These are phyloP conservation scores for Pocillopora verrucosa DNA, from an alignment of 64 coral and sea anemone genomes.

Conservation along the genomic window DNA sequence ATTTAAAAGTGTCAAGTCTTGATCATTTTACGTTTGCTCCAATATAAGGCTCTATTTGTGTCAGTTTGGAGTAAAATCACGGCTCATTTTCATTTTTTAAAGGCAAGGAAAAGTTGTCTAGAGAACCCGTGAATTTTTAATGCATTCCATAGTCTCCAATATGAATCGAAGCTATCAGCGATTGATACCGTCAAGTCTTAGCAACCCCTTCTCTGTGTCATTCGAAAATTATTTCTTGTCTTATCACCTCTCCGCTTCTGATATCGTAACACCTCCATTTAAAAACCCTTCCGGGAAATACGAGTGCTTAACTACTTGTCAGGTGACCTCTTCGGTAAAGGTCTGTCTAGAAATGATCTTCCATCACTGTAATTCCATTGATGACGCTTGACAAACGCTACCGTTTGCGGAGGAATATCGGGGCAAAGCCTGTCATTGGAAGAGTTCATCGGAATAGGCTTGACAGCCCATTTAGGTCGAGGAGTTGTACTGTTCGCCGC, in stretches of 20 bases:
- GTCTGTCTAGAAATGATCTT: conserved; percentile 43
- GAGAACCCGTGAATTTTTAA: background rate
- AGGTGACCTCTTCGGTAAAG: conserved; percentile 49
- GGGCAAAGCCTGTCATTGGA: conserved; percentile 77
- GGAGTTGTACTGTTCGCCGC: conserved; percentile 81
- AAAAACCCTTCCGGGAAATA: background rate
- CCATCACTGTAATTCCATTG: conserved; percentile 68
- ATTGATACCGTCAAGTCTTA: background rate
- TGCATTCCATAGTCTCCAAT: conserved; percentile 23
- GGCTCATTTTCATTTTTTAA: too few relatives aligned
- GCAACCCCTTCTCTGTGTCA: background rate
- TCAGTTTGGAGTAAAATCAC: too few relatives aligned
- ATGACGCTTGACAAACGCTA: conserved; percentile 80
- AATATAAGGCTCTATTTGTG: background rate
- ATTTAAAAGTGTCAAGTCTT: background rate
- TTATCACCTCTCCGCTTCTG: background rate
- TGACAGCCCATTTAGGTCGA: conserved; percentile 67
- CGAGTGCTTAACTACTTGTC: conserved; percentile 35
- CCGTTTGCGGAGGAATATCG: conserved; percentile 42
- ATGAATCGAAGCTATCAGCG: background rate
- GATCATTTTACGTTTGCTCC: background rate
- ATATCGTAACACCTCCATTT: background rate
- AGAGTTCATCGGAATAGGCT: conserved; percentile 68
- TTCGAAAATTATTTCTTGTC: background rate
- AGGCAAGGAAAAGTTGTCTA: too few relatives aligned